Conservation (phyloP, 2,888 invertebrate genomes). For the Ommatoiulus sabulosus region DNA sequence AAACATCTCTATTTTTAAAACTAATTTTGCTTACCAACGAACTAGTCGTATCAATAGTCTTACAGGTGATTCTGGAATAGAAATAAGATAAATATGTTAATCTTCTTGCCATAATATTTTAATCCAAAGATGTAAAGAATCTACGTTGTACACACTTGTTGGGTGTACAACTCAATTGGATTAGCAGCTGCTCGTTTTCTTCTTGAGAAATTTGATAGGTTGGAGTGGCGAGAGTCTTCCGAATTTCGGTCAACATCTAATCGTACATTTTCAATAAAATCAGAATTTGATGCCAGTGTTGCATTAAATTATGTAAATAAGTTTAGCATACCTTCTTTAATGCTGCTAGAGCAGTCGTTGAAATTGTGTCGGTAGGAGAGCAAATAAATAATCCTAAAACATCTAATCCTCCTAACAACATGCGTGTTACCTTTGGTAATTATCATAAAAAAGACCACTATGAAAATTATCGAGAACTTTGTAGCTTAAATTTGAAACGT, state of each 20-base stretch:
- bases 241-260: slow-evolving; percentile 47
- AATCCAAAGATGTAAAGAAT: slow-evolving; percentile 59
- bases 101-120: neutral
- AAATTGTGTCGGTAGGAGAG: slow-evolving; percentile 64
- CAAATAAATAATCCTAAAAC: slow-evolving; percentile 86
- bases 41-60: slow-evolving; percentile 74
- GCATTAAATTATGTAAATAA: neutral
- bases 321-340: slow-evolving; percentile 62
- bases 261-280: neutral
- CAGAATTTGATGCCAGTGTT: neutral
- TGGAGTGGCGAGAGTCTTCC: neutral
- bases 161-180: slow-evolving; percentile 51
- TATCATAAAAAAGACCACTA: slow-evolving; percentile 27
- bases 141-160: slow-evolving; percentile 62
- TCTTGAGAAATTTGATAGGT: neutral
- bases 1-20: neutral
- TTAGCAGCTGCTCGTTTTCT: slow-evolving; percentile 44
- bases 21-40: slow-evolving; percentile 63
- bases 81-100: slow-evolving; percentile 57
- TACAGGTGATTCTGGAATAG: slow-evolving; percentile 73
- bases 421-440: slow-evolving; percentile 77
- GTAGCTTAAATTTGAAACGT: too few species aligned
- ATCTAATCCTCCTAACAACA: slow-evolving; percentile 91
- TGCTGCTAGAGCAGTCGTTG: slow-evolving; percentile 63
- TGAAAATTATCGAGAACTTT: neutral